A percentile compares a stretch with the other conserved stretches of the same genome.
Conservation (phyloP, 2,113 vertebrate genomes). For the Bubo scandiacus region DNA sequence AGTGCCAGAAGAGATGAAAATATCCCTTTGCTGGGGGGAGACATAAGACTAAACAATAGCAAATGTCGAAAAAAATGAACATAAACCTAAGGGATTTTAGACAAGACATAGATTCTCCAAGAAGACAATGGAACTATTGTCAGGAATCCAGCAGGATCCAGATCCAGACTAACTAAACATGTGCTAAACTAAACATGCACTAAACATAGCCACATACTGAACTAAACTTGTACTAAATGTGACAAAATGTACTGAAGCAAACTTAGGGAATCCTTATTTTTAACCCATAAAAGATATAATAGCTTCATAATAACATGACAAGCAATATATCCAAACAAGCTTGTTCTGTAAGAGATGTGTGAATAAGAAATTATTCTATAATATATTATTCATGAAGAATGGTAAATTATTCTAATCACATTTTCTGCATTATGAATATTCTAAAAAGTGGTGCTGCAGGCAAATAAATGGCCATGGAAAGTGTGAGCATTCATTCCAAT, state of each 20-base stretch:
- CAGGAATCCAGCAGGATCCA: not conserved
- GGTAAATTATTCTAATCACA: slow-evolving; percentile 46
- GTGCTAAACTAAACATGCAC: not conserved
- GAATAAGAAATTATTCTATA: not conserved
- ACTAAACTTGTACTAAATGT: not conserved
- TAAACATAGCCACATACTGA: not conserved
- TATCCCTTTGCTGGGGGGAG: not conserved
- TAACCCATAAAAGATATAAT: not conserved
- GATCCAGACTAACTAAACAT: not conserved
- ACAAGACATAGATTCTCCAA: not conserved
- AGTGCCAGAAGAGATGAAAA: not conserved
- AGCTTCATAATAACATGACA: not conserved
- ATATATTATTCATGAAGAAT: slow-evolving; percentile 25
- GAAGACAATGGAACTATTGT: not conserved
- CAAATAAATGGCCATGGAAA: not conserved
- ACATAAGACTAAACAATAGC: not conserved
- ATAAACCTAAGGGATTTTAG: not conserved
- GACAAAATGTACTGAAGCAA: not conserved
- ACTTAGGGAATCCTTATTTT: not conserved
- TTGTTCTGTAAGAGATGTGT: not conserved
- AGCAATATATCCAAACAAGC: not conserved
- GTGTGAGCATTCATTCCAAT: not conserved
- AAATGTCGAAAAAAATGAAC: not conserved
- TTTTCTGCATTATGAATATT: slow-evolving; percentile 34
- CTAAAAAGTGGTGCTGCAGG: slow-evolving; percentile 10